phyloP scores from a whole-genome alignment of 2,113 vertebrate genomes.

The Haemorhous mexicanus region DNA sequence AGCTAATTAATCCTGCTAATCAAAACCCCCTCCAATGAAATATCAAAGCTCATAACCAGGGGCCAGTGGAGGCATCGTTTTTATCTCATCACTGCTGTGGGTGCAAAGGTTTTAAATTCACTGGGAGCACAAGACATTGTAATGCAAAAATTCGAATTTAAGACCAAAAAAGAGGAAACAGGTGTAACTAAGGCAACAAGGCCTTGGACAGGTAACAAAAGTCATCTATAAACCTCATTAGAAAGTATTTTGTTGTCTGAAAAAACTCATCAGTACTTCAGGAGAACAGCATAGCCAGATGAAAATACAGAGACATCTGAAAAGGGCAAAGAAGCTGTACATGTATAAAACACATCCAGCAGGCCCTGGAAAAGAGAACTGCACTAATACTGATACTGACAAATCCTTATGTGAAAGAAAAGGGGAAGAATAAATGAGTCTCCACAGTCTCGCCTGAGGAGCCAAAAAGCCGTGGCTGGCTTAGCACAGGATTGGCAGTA shows the following conservation, averaged over 20 bases:
- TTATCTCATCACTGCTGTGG: not conserved
- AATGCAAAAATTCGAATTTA: not conserved
- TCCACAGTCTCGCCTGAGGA: not conserved
- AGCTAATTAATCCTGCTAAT: not conserved
- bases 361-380: not conserved
- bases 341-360: rapidly evolving
- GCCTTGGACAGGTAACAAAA: not conserved
- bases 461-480: not conserved
- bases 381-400: not conserved
- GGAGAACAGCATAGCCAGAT: not conserved
- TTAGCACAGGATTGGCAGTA: not conserved
- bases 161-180: not conserved
- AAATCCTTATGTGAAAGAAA: not conserved
- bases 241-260: not conserved
- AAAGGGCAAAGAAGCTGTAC: not conserved
- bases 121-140: not conserved
- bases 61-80: not conserved
- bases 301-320: not conserved
- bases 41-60: not conserved
- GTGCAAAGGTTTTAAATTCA: not conserved
- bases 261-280: not conserved
- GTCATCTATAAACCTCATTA: not conserved
- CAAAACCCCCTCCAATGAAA: not conserved
- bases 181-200: not conserved
- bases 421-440: slow-evolving; percentile 4